phyloP scores from a whole-genome alignment of 2,888 invertebrate genomes.

The Linnaemya tessellans region DNA sequence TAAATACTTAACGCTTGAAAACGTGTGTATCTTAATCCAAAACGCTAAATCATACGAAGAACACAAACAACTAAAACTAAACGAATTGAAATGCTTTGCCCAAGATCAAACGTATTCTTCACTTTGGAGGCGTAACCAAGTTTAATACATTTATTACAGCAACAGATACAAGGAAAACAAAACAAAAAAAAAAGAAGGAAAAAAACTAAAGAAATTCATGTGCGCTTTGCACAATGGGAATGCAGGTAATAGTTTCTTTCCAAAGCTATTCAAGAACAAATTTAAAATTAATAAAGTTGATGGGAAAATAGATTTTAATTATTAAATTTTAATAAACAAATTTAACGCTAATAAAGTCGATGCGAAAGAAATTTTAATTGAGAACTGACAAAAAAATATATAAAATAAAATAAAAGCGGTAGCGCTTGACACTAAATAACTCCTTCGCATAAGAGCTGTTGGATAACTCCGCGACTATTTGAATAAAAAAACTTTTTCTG shows the following conservation, averaged over 20 bases:
- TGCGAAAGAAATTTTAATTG: no score
- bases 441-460: no score
- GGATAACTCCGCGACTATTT: no score
- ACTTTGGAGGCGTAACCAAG: conserved; percentile 78
- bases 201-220: background rate
- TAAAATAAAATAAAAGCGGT: no score
- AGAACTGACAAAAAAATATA: no score
- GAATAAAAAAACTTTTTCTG: no score
- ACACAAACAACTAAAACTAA: conserved; percentile 43
- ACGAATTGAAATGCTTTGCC: conserved; percentile 56
- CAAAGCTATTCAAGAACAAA: no score
- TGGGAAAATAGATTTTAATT: no score
- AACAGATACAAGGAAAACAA: background rate
- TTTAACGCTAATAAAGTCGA: no score
- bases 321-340: no score
- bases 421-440: no score
- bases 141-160: conserved; percentile 81
- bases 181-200: background rate
- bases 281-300: no score
- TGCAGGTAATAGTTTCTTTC: background rate
- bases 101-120: conserved; percentile 63
- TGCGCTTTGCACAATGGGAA: conserved; percentile 28
- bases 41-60: conserved; percentile 38
- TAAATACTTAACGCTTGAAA: conserved; percentile 53
- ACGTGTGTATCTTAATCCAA: conserved; percentile 68